A percentile compares a stretch with the other conserved stretches of the same genome.
Evolutionary conservation across 2,113 vertebrate species (phyloP).

Genomic region (Aphelocoma coerulescens): DNA sequence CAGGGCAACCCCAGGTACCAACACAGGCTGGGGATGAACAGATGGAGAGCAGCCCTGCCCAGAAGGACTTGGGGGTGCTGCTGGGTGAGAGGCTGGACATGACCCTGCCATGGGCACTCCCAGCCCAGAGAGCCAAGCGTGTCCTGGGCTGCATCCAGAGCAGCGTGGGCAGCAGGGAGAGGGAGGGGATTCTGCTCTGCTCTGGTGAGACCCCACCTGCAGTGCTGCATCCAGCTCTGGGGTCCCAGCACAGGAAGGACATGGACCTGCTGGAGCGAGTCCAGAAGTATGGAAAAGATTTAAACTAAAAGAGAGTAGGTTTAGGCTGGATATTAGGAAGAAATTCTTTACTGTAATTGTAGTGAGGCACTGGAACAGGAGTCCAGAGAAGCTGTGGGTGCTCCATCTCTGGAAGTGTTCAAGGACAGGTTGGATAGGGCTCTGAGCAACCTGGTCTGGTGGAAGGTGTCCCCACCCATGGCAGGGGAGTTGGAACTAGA

Average conservation of each 20-base stretch:
- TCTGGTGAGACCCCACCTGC: too few relatives aligned
- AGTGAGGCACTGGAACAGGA: not conserved
- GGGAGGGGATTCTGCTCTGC: not conserved
- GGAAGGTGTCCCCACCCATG: not conserved
- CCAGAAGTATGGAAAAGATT: not conserved
- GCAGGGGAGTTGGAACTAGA: not conserved
- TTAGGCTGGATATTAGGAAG: not conserved
- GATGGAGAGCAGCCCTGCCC: not conserved
- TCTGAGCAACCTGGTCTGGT: not conserved
- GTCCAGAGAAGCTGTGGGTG: not conserved
- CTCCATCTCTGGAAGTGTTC: not conserved
- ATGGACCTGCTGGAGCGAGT: not conserved
- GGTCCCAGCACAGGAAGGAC: not conserved
- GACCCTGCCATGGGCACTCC: not conserved
- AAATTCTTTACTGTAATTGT: not conserved
- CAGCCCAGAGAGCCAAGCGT: not conserved
- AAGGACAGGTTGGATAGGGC: not conserved
- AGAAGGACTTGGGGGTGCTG: not conserved
- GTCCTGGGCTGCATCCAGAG: not conserved
- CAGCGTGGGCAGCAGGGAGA: not conserved
- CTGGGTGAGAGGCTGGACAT: not conserved
- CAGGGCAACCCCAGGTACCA: rapidly evolving
- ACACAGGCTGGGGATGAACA: not conserved
- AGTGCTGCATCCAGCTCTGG: not conserved
- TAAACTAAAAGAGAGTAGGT: not conserved